phyloP scores from a whole-genome alignment of 2,888 invertebrate genomes.

The Agriopis leucophaearia region DNA sequence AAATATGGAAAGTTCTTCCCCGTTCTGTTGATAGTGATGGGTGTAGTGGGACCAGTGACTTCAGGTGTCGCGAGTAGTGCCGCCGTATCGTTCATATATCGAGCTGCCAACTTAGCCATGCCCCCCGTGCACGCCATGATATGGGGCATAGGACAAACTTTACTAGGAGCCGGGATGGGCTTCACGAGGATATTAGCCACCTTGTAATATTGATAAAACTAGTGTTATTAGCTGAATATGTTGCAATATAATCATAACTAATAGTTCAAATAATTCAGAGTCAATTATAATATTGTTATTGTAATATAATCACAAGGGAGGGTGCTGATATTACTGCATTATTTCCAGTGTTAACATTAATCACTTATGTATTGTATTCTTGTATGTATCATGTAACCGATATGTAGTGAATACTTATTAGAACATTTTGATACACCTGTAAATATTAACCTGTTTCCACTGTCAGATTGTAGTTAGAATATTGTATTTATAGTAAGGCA shows the following conservation, averaged over 20 bases:
- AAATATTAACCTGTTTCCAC: constrained; percentile 42
- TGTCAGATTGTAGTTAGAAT: constrained; percentile 18
- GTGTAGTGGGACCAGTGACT: constrained; percentile 94
- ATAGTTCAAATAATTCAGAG: constrained; percentile 58
- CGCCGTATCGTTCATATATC: constrained; percentile 96
- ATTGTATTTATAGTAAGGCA: not conserved
- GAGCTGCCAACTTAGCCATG: constrained; percentile 96
- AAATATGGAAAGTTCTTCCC: constrained; percentile 98
- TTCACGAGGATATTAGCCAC: constrained; percentile 97
- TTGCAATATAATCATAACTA: constrained; percentile 42
- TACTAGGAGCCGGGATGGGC: constrained; percentile 95
- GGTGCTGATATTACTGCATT: constrained; percentile 61
- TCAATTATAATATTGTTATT: constrained; percentile 69
- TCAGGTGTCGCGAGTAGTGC: constrained; percentile 96
- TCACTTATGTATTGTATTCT: constrained; percentile 41
- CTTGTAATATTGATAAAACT: constrained; percentile 85
- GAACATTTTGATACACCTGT: constrained; percentile 45
- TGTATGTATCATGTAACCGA: constrained; percentile 43
- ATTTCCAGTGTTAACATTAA: constrained; percentile 45
- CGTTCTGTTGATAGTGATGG: constrained; percentile 94
- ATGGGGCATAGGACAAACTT: constrained; percentile 98
- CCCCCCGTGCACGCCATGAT: constrained; percentile 96
- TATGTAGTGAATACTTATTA: constrained; percentile 59
- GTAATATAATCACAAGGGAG: constrained; percentile 54
- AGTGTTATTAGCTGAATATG: constrained; percentile 43